These are phyloP conservation scores for Sarcophilus harrisii DNA, from an alignment of 2,797 vertebrate species.

Conservation along the genomic window DNA sequence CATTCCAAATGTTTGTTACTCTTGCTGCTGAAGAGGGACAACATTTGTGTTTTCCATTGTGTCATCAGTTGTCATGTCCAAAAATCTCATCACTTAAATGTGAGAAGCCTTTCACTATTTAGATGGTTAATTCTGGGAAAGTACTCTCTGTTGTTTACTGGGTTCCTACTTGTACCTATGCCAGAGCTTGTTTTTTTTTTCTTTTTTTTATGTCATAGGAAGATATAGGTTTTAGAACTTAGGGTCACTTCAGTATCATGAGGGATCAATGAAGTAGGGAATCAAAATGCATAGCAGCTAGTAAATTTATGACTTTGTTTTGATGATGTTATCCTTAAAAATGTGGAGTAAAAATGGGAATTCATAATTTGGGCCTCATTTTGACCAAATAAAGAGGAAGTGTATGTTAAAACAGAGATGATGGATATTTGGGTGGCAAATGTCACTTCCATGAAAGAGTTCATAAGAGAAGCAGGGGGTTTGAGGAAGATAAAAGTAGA, in stretches of 20 bases:
- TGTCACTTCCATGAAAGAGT: not conserved
- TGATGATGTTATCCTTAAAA: not conserved
- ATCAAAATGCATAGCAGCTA: not conserved
- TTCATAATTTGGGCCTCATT: not conserved
- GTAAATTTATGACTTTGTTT: not conserved
- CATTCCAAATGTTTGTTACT: not conserved
- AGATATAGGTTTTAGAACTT: not conserved
- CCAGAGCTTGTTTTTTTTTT: not conserved
- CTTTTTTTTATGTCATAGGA: not conserved
- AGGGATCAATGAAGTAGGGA: not conserved
- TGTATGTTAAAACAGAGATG: not conserved
- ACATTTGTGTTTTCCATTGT: not conserved
- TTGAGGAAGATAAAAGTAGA: not conserved
- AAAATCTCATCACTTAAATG: not conserved
- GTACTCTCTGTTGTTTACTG: not conserved
- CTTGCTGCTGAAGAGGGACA: not conserved
- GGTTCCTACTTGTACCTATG: not conserved
- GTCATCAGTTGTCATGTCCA: not conserved
- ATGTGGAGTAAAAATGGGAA: not conserved
- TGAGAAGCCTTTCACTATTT: not conserved
- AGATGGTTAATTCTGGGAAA: not conserved
- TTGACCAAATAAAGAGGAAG: not conserved
- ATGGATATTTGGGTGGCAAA: not conserved
- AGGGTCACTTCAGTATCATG: not conserved
- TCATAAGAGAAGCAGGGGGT: not conserved